Conservation (phyloP, 2,797 vertebrate species). For the Crocidura indochinensis region DNA sequence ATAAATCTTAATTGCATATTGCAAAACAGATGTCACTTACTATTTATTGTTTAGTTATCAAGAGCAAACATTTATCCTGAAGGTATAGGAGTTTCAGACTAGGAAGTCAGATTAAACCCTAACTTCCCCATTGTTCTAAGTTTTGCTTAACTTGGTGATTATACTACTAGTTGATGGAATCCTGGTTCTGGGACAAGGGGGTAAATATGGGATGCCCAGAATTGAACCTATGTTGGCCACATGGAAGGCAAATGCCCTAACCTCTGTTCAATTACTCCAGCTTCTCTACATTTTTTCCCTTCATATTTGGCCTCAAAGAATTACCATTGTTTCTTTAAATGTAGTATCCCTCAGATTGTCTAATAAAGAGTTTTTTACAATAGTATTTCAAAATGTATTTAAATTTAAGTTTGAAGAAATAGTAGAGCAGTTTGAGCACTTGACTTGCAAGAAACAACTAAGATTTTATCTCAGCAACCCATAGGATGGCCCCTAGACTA, state of each 20-base stretch:
- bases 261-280: too few relatives aligned
- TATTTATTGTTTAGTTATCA: constrained; percentile 48
- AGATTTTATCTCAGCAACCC: too few relatives aligned
- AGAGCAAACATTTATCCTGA: neutral
- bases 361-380: neutral
- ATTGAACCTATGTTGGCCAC: too few relatives aligned
- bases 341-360: neutral
- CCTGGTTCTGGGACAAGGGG: neutral
- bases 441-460: too few relatives aligned
- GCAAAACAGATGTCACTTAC: neutral
- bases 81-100: neutral
- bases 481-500: too few relatives aligned
- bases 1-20: neutral
- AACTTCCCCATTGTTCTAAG: too few relatives aligned
- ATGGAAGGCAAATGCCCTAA: too few relatives aligned
- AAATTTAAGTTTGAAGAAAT: too few relatives aligned
- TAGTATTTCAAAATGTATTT: constrained; percentile 25
- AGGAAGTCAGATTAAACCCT: constrained; percentile 1
- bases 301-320: constrained; percentile 23
- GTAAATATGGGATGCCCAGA: too few relatives aligned
- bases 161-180: neutral
- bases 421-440: too few relatives aligned
- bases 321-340: neutral
- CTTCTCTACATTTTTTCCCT: neutral
- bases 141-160: neutral